Conservation (phyloP, 2,113 vertebrate species). For the Chionomys nivalis region DNA sequence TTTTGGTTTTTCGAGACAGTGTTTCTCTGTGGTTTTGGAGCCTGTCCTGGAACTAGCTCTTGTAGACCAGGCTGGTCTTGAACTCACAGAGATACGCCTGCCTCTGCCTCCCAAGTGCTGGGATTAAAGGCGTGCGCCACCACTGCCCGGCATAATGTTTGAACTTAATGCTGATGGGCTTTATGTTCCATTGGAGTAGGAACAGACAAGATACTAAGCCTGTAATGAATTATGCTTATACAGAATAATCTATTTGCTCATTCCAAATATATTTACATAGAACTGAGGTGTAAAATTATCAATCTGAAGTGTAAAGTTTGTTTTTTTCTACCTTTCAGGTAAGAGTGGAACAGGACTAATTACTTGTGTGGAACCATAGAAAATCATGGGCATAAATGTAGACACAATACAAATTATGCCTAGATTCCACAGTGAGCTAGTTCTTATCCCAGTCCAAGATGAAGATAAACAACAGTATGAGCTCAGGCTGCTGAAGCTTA, state of each 20-base stretch:
- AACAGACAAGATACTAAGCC: neutral
- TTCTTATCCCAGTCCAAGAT: neutral
- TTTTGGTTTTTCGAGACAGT: too few relatives aligned
- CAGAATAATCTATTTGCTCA: neutral
- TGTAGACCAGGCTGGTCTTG: too few relatives aligned
- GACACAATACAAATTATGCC: constrained; percentile 34
- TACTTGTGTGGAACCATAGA: neutral
- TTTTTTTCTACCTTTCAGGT: constrained; percentile 34
- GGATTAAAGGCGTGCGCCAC: too few relatives aligned
- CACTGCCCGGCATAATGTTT: too few relatives aligned
- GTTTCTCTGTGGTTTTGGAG: too few relatives aligned
- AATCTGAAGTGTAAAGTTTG: constrained; percentile 1
- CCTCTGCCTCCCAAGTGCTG: too few relatives aligned
- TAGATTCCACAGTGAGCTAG: neutral
- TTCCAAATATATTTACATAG: constrained; percentile 19
- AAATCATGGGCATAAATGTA: constrained; percentile 7
- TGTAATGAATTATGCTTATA: constrained; percentile 16
- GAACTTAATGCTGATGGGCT: constrained; percentile 28
- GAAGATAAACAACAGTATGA: neutral
- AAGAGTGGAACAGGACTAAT: neutral
- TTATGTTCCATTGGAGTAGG: neutral
- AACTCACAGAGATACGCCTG: too few relatives aligned
- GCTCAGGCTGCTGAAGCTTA: neutral
- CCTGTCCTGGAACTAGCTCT: too few relatives aligned
- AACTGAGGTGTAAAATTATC: neutral